A percentile compares a stretch with the other conserved stretches of the same genome.
Evolutionary conservation across 2,888 invertebrate genomes (phyloP).

Genomic region (Rhingia campestris): DNA sequence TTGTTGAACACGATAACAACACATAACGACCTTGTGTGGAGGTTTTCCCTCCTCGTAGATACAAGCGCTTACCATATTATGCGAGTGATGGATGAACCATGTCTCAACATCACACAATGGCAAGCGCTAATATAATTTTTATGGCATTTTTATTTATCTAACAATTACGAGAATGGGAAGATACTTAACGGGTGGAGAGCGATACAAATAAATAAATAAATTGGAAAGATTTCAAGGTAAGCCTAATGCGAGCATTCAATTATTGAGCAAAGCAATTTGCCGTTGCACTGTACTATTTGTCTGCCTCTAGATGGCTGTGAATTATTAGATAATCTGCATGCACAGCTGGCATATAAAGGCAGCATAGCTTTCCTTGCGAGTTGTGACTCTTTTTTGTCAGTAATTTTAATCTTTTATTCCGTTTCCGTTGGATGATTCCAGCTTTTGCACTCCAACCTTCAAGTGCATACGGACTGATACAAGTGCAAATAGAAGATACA

Average conservation of each 20-base stretch:
- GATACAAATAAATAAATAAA: constrained; percentile 19
- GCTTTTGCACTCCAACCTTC: constrained; percentile 56
- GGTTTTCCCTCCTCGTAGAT: neutral
- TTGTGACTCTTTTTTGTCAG: neutral
- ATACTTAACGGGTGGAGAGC: constrained; percentile 8
- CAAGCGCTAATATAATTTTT: constrained; percentile 3
- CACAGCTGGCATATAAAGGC: neutral
- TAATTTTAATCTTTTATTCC: constrained; percentile 53
- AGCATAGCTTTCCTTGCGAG: constrained; percentile 4
- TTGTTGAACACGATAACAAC: constrained; percentile 22
- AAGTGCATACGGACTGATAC: constrained; percentile 13
- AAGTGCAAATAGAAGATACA: too few species aligned
- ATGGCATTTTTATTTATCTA: constrained; percentile 15
- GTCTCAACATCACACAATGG: neutral
- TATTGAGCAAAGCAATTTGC: constrained; percentile 5
- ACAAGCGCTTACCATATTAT: neutral
- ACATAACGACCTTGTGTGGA: constrained; percentile 25
- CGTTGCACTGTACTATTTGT: neutral
- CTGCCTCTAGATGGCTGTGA: neutral
- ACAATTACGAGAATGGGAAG: constrained; percentile 27
- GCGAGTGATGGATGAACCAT: constrained; percentile 6
- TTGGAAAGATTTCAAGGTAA: constrained; percentile 33
- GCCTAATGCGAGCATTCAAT: neutral
- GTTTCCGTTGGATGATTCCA: constrained; percentile 69
- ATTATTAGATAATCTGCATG: constrained; percentile 6